A percentile compares a stretch with the other conserved stretches of the same genome.
phyloP scores from a whole-genome alignment of 2,888 invertebrate genomes.

The Netelia melanura region DNA sequence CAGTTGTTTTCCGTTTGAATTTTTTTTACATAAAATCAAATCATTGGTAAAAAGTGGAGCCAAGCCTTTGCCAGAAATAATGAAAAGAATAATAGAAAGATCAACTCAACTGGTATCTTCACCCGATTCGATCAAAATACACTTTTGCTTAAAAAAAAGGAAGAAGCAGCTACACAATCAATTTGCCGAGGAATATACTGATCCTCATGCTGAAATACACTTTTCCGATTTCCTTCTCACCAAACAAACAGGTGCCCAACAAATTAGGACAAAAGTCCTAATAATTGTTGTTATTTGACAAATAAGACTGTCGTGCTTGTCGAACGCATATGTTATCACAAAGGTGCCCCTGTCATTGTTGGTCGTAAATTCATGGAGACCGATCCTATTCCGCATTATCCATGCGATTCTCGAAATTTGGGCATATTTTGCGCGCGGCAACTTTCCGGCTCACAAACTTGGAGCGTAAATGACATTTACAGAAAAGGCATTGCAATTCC shows the following conservation, averaged over 20 bases:
- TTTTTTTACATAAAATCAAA: slow-evolving; percentile 34
- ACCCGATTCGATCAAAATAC: not conserved
- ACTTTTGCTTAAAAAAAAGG: not conserved
- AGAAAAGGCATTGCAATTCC: slow-evolving; percentile 31
- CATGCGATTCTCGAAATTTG: not conserved
- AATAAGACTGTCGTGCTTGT: not conserved
- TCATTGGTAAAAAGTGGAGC: slow-evolving; percentile 25
- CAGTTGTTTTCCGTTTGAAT: slow-evolving; percentile 52
- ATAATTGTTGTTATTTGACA: slow-evolving; percentile 23
- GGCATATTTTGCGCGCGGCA: too few species aligned
- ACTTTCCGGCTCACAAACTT: too few species aligned
- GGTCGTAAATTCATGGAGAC: slow-evolving; percentile 8
- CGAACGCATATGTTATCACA: slow-evolving; percentile 14
- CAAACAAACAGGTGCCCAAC: too few species aligned
- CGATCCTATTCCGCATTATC: not conserved
- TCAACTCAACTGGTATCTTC: slow-evolving; percentile 5
- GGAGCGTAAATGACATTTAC: not conserved
- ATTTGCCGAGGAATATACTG: not conserved
- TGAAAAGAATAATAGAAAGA: slow-evolving; percentile 44
- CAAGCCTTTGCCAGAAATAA: slow-evolving; percentile 36
- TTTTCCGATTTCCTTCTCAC: slow-evolving; percentile 5
- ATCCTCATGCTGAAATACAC: slow-evolving; percentile 5
- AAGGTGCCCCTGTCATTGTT: slow-evolving; percentile 13
- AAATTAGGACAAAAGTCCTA: not conserved
- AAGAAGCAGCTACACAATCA: not conserved